Conservation (phyloP, 2,113 vertebrate species). For the Chunga burmeisteri region DNA sequence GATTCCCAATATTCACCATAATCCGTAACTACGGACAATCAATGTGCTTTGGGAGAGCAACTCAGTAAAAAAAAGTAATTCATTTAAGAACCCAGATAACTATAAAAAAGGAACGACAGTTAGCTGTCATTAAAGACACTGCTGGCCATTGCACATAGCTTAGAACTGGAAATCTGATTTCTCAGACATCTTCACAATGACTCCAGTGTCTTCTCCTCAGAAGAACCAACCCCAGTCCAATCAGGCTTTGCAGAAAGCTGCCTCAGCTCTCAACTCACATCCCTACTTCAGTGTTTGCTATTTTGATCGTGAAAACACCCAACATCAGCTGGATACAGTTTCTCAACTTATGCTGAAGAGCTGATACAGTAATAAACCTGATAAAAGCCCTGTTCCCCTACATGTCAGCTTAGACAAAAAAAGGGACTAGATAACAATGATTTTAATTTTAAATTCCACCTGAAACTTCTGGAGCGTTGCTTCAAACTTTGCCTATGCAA, state of each 20-base stretch:
- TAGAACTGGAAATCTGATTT: background rate
- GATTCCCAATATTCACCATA: background rate
- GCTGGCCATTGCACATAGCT: accelerated
- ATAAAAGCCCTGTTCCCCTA: background rate
- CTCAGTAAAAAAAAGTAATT: background rate
- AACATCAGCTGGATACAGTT: background rate
- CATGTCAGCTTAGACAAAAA: background rate
- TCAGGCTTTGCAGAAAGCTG: background rate
- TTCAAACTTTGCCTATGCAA: background rate
- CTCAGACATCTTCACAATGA: accelerated
- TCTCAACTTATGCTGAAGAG: background rate
- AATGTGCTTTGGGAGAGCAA: background rate
- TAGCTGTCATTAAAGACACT: background rate
- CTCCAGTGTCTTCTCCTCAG: background rate
- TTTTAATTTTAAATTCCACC: background rate
- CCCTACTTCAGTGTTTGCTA: background rate
- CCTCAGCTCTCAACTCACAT: background rate
- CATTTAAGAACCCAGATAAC: background rate
- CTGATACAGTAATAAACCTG: background rate
- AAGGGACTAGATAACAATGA: background rate
- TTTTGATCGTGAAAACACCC: background rate
- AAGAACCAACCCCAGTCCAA: background rate
- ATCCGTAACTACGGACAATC: accelerated
- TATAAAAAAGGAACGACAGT: background rate
- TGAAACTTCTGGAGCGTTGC: accelerated